phyloP scores from a whole-genome alignment of 1,140 invertebrate genomes.

The Aculops lycopersici region DNA sequence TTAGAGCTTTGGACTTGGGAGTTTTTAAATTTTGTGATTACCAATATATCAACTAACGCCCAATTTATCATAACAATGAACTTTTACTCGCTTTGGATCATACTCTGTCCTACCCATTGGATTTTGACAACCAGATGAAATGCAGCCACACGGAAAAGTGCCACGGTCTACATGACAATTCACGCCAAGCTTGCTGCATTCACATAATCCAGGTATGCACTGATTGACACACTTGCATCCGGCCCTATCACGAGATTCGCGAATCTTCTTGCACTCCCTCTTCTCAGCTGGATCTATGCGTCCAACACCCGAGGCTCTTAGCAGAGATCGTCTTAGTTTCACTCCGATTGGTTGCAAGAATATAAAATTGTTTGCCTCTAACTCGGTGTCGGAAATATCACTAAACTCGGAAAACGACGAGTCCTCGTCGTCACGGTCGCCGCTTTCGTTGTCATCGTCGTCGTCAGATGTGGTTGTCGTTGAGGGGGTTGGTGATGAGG shows the following conservation, averaged over 20 bases:
- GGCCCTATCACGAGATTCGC: conserved; percentile 64
- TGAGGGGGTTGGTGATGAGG: conserved; percentile 11
- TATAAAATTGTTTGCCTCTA: conserved; percentile 67
- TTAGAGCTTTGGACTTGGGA: no score
- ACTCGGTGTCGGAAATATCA: conserved; percentile 43
- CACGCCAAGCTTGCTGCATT: conserved; percentile 67
- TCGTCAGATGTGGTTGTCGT: conserved; percentile 11
- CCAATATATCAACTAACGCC: no score
- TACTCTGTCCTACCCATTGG: conserved; percentile 70
- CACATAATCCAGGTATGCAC: conserved; percentile 77
- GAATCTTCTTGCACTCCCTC: conserved; percentile 65
- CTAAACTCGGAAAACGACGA: conserved; percentile 32
- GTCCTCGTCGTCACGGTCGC: no score
- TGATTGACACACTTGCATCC: conserved; percentile 70
- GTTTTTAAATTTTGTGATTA: no score
- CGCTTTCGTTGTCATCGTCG: no score
- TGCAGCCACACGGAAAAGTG: conserved; percentile 84
- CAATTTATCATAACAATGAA: no score
- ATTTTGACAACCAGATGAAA: conserved; percentile 70
- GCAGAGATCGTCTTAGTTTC: conserved; percentile 45
- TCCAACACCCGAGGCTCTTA: conserved; percentile 54
- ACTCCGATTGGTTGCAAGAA: conserved; percentile 65
- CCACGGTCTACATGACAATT: conserved; percentile 81
- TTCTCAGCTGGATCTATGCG: conserved; percentile 79
- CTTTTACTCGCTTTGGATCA: conserved; percentile 67